phyloP scores from a whole-genome alignment of 2,888 invertebrate species.

The Notodonta dromedarius region DNA sequence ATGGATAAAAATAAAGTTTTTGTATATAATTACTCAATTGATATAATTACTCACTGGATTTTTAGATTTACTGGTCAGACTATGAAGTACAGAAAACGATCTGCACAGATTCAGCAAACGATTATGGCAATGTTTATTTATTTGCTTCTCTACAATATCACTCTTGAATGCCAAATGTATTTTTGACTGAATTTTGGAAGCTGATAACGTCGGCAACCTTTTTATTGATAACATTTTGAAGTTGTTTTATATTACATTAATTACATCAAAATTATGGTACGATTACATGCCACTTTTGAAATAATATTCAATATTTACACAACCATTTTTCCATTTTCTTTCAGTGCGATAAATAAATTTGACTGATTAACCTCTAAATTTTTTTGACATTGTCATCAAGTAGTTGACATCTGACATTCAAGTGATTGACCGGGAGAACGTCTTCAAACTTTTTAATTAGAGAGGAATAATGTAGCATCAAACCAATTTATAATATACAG shows the following conservation, averaged over 20 bases:
- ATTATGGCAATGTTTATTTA: conserved; percentile 53
- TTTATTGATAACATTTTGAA: conserved; percentile 69
- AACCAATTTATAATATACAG: too few relatives aligned
- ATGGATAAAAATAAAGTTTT: too few relatives aligned
- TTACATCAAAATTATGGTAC: conserved; percentile 2
- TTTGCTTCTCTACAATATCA: conserved; percentile 46
- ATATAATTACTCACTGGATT: conserved; percentile 58
- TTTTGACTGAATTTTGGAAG: conserved; percentile 65
- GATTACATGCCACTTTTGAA: not conserved
- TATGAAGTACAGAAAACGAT: conserved; percentile 65
- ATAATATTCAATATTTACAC: conserved; percentile 10
- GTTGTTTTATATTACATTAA: not conserved
- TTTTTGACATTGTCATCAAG: too few relatives aligned
- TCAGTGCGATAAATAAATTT: not conserved
- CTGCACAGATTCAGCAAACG: conserved; percentile 63
- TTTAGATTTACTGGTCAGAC: conserved; percentile 58
- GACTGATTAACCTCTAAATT: not conserved
- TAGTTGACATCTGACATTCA: too few relatives aligned
- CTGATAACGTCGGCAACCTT: conserved; percentile 61
- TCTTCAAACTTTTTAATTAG: too few relatives aligned
- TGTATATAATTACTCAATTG: conserved; percentile 44
- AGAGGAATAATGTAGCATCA: too few relatives aligned
- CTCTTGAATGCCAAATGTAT: conserved; percentile 49
- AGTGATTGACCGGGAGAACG: too few relatives aligned
- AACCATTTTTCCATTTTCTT: not conserved